phyloP scores from a whole-genome alignment of 2,888 invertebrate genomes.

The Gisinianus flammeolus region DNA sequence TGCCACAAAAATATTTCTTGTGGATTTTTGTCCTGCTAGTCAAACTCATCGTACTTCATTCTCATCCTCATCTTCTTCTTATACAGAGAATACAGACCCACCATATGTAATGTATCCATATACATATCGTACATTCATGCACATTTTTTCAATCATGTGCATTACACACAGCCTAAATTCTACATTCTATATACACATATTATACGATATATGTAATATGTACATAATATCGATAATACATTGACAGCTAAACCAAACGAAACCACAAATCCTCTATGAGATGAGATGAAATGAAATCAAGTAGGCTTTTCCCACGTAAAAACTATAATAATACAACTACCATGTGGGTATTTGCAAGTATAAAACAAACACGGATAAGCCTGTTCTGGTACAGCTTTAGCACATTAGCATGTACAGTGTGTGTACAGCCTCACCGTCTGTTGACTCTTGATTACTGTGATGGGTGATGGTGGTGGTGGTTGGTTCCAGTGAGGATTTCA shows the following conservation, averaged over 20 bases:
- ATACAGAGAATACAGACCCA: too few species aligned
- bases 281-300: not conserved
- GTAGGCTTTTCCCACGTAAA: not conserved
- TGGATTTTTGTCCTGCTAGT: not conserved
- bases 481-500: too few species aligned
- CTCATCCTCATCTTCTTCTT: not conserved
- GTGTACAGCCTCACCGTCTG: too few species aligned
- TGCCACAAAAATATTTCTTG: conserved; percentile 35
- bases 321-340: not conserved
- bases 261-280: not conserved
- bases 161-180: not conserved
- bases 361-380: not conserved
- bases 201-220: not conserved
- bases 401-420: too few species aligned
- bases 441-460: too few species aligned
- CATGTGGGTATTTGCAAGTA: not conserved
- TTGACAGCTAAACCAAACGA: not conserved
- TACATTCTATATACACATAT: not conserved
- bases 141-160: too few species aligned
- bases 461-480: too few species aligned
- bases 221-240: not conserved
- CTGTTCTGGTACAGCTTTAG: not conserved
- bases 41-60: not conserved
- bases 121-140: too few species aligned
- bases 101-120: too few species aligned